A percentile compares a stretch with the other conserved stretches of the same genome.
These are phyloP conservation scores for Patella depressa DNA, from an alignment of 2,888 invertebrate species.

Conservation along the genomic window DNA sequence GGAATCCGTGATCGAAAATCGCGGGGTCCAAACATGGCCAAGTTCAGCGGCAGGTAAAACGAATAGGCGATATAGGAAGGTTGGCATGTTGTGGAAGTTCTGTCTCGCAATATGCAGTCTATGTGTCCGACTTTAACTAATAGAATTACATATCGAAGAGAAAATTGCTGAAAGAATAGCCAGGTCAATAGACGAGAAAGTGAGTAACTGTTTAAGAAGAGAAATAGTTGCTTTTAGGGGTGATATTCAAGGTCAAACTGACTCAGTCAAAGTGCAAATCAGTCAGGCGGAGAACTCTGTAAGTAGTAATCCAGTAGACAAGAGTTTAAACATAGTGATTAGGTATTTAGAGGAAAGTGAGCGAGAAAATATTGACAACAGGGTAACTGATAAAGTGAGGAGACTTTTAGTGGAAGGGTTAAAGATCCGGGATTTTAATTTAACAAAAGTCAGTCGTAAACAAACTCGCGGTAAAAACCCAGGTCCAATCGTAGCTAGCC, in stretches of 20 bases:
- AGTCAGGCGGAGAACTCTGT: not conserved
- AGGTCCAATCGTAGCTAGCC: not conserved
- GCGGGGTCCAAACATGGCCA: not conserved
- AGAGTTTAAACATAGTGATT: not conserved
- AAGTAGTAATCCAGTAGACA: not conserved
- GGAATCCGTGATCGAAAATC: not conserved
- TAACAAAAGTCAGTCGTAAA: not conserved
- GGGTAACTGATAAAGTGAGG: not conserved
- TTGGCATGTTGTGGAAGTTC: not conserved
- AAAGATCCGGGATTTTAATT: not conserved
- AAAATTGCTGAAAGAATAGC: not conserved
- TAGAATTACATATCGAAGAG: not conserved
- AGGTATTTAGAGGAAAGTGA: not conserved
- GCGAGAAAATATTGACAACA: not conserved
- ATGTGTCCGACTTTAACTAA: not conserved
- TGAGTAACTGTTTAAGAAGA: not conserved
- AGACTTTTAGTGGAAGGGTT: not conserved
- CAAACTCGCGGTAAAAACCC: not conserved
- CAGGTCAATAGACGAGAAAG: not conserved
- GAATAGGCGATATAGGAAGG: not conserved
- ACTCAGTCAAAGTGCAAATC: not conserved
- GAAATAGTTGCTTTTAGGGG: not conserved
- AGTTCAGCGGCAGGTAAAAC: not conserved
- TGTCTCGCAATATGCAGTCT: not conserved
- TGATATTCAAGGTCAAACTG: slow-evolving; percentile 7